These are phyloP conservation scores for Mormyrus iriodes DNA, from an alignment of 2,113 vertebrate genomes.

Conservation along the genomic window DNA sequence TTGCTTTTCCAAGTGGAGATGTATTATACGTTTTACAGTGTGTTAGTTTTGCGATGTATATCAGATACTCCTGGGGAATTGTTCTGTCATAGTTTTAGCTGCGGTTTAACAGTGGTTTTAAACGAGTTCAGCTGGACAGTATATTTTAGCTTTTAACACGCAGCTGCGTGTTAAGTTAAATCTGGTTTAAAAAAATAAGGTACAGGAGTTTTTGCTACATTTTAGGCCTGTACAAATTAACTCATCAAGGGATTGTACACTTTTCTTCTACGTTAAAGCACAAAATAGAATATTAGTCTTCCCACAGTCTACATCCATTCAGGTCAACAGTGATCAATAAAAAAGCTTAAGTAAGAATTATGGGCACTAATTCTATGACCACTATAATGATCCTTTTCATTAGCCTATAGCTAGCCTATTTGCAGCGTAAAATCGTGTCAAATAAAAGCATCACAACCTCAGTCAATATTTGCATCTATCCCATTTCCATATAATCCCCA, in stretches of 20 bases:
- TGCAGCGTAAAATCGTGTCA: not conserved
- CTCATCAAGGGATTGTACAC: not conserved
- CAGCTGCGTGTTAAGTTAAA: not conserved
- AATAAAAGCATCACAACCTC: not conserved
- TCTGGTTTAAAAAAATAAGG: not conserved
- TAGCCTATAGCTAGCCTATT: not conserved
- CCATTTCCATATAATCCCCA: not conserved
- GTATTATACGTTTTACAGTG: not conserved
- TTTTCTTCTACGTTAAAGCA: not conserved
- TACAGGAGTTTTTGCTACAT: not conserved
- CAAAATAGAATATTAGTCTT: not conserved
- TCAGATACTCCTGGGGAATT: not conserved
- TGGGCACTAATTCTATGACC: not conserved
- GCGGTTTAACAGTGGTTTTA: not conserved
- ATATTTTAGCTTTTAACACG: not conserved
- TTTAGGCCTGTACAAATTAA: not conserved
- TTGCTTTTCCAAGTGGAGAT: not conserved
- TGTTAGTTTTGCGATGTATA: not conserved
- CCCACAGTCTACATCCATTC: not conserved
- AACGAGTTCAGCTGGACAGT: not conserved
- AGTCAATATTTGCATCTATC: not conserved
- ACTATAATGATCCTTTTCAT: not conserved
- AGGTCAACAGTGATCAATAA: not conserved
- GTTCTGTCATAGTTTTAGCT: not conserved
- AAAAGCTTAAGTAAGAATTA: not conserved